Conservation (phyloP, 2,113 vertebrate genomes). For the Neomonachus schauinslandi region DNA sequence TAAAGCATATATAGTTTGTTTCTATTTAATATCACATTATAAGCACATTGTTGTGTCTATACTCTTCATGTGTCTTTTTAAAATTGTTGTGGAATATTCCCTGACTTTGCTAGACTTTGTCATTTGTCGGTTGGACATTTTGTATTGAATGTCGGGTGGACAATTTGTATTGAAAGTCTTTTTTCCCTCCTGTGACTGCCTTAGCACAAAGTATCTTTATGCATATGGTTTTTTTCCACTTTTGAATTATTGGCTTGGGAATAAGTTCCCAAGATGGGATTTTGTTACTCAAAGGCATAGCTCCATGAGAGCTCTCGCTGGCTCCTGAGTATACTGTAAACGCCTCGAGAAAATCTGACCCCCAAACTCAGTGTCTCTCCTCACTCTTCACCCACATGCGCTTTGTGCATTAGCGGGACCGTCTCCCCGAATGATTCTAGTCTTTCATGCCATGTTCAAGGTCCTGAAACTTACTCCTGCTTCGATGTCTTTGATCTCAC, state of each 20-base stretch:
- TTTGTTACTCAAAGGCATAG: background rate
- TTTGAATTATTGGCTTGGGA: background rate
- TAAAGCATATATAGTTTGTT: background rate
- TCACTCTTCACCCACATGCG: background rate
- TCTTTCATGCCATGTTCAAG: background rate
- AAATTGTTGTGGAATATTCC: background rate
- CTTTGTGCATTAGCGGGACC: background rate
- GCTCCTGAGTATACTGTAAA: accelerated
- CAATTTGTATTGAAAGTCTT: background rate
- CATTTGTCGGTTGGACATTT: background rate
- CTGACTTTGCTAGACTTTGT: background rate
- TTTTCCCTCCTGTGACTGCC: background rate
- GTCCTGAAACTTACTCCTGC: background rate
- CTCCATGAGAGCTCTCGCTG: too few species aligned
- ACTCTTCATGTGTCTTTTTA: background rate
- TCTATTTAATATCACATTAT: background rate
- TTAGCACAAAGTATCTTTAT: background rate
- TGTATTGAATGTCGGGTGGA: background rate
- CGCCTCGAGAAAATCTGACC: background rate
- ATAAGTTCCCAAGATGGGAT: background rate
- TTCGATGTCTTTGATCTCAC: background rate
- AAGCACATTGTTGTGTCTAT: background rate
- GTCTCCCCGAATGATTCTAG: background rate
- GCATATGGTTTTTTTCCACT: background rate
- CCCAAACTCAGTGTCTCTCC: background rate